Base-by-base conservation (phyloP, 2,888 invertebrate genomes). In the Lottia scabra region DNA sequence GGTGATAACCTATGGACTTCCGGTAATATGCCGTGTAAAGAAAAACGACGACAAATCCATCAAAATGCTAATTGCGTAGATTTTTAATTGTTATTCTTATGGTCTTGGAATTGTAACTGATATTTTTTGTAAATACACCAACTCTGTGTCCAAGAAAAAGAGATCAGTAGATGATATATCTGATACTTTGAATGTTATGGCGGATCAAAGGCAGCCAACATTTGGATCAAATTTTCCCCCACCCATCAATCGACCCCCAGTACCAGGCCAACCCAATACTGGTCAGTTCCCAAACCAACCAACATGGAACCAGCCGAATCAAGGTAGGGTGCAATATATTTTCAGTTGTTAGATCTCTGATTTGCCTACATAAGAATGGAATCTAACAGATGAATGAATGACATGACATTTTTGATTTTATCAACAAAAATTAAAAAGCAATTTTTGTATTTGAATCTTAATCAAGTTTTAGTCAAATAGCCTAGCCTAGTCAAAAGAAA, bases 1-100 rank as follows among this genome's bases (percentile, higher is more conserved):
- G 44, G 23, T 44, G 19, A 43, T 6, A 43, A 43, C 27, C 45
- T 16, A 44, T 19, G 45, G n/a, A 75, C 74, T 77, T 78, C 78
- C 78, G 77, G 76, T 76, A 76, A 74, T 73, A 76, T 67, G 71
- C 75, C 76, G 76, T 78, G 78, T 76, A 71, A 71, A 63, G 66
- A 48, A 56, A 67, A 43, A 69, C 68, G 70, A 71, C 73, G 64
- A 70, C 68, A 64, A 65, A 67, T 44, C 68, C 68, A 70, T 67
- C 64, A 63, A 67, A 63, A 63, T 63, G 69, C 23, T 64, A 43
- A 43, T 56, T 38, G 48, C 56, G 45, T 46, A 70, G 26, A 19
- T 16, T 45, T 67, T 62, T 38, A 13, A 65, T 56, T 12, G 56
- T 56, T 56, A 8, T 23, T 19, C 23, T 16, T 23, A 56, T 56